Evolutionary conservation across 2,113 vertebrate species (phyloP).

Genomic region (Marmota flaviventris): DNA sequence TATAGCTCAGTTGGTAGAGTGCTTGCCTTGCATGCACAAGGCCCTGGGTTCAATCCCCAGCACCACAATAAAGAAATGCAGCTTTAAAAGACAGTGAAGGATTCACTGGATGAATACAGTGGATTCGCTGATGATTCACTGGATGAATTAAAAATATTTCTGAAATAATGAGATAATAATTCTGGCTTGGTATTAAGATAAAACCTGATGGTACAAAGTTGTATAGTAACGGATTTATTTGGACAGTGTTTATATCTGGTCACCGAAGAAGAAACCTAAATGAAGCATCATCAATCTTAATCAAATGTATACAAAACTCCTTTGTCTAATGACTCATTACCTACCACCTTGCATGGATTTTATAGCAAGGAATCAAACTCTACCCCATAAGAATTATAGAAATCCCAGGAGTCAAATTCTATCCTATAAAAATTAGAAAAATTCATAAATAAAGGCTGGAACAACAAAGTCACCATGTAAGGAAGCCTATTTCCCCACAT

Average conservation of each 20-base stretch:
- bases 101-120: not conserved
- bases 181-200: not conserved
- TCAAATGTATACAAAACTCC: constrained; percentile 14
- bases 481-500: not conserved
- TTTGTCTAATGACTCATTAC: constrained; percentile 31
- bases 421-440: constrained; percentile 6
- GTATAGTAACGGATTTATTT: not conserved
- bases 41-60: too few species aligned
- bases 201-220: not conserved
- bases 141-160: constrained; percentile 40
- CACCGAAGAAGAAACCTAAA: constrained; percentile 30
- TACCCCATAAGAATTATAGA: not conserved
- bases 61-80: not conserved
- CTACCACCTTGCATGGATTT: not conserved
- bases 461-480: not conserved
- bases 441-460: not conserved
- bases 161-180: constrained; percentile 21
- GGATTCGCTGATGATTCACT: not conserved
- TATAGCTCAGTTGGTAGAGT: too few species aligned
- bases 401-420: too few species aligned
- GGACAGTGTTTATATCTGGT: not conserved
- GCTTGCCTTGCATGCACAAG: too few species aligned
- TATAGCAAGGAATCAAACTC: not conserved
- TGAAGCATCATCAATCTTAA: constrained; percentile 33
- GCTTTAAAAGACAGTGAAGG: not conserved